Base-by-base conservation (phyloP, 2,113 vertebrate species). In the Motacilla alba region DNA sequence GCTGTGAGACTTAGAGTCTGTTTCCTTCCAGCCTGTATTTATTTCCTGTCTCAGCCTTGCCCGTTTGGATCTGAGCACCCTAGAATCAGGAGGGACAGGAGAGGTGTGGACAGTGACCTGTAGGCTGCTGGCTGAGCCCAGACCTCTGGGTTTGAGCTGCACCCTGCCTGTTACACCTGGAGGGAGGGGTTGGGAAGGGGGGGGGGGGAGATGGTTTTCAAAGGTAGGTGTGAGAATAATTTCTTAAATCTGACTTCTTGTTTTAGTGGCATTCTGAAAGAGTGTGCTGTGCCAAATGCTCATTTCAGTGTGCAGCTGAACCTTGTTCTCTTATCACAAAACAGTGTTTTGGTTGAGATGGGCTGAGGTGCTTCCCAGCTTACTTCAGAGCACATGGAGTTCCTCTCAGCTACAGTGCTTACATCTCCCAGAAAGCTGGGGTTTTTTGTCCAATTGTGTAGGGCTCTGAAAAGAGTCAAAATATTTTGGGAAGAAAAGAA, bases 261-360 rank as follows among this genome's bases (percentile, higher is more conserved):
- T 64, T 83, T 56, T 56, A 30, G 72, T 31, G 22, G 33, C 63
- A 76, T 76, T 73, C 44, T 76, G 80, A 69, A 58, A 50, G 46
- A 31, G 6, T 31, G 10, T 1, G 0, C 33, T 0, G 0, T 75
- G 74, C 46, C 62, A 79, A 76, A 59, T 14, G 24, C 2, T 66
- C 24, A 4, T 11, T 39, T 46, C 17, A 39, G 15, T 1, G 5
- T 73, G 33, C 55, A 53, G 39, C 35, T 56, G 77, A 76, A 24
- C 43, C 33, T 69, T 35, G 15, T 24, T 64, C 49, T 68, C 41
- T 74, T n/a, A 16, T 41, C 43, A 44, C 52, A 43, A 39, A 50
- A 11, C 5, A 26, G 17, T 2, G 1, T 70, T 47, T 55, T 52
- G 37, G 7, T 63, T 77, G 55, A 56, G 11, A 46, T 59, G 22